phyloP scores from a whole-genome alignment of 2,888 invertebrate genomes.

The Altica lythri region DNA sequence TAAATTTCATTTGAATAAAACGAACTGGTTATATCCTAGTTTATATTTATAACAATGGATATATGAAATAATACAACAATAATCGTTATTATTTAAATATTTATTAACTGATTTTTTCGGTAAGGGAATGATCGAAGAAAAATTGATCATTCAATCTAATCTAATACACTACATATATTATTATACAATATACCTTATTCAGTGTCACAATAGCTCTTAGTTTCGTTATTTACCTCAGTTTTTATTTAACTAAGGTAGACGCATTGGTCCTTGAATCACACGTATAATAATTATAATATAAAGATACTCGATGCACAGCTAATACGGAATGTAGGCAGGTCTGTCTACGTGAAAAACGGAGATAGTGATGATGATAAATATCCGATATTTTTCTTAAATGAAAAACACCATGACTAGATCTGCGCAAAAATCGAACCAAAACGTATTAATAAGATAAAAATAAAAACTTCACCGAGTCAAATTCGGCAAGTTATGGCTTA shows the following conservation, averaged over 20 bases:
- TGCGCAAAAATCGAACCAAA: conserved; percentile 42
- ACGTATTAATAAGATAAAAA: conserved; percentile 26
- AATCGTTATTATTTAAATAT: too few relatives aligned
- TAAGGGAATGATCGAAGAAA: too few relatives aligned
- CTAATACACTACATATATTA: too few relatives aligned
- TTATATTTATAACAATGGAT: too few relatives aligned
- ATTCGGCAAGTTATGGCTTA: conserved; percentile 49
- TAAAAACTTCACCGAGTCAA: conserved; percentile 33
- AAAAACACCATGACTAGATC: conserved; percentile 50
- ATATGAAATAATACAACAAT: too few relatives aligned
- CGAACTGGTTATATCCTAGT: too few relatives aligned
- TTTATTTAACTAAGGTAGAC: conserved; percentile 48
- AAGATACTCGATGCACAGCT: conserved; percentile 52
- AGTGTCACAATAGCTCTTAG: conserved; percentile 47
- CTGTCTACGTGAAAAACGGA: conserved; percentile 39
- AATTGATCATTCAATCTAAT: too few relatives aligned
- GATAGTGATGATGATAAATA: conserved; percentile 16
- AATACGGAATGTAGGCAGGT: conserved; percentile 55
- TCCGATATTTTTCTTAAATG: conserved; percentile 9
- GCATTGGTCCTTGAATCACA: conserved; percentile 58
- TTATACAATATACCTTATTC: too few relatives aligned
- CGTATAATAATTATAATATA: conserved; percentile 34
- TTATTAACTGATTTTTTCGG: too few relatives aligned
- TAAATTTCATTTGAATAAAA: too few relatives aligned
- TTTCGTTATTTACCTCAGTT: conserved; percentile 49